Percentiles rank a stretch among this genome's conserved stretches.
phyloP scores from a whole-genome alignment of 1,140 invertebrate species.

The Pachypeltis micranthus region DNA sequence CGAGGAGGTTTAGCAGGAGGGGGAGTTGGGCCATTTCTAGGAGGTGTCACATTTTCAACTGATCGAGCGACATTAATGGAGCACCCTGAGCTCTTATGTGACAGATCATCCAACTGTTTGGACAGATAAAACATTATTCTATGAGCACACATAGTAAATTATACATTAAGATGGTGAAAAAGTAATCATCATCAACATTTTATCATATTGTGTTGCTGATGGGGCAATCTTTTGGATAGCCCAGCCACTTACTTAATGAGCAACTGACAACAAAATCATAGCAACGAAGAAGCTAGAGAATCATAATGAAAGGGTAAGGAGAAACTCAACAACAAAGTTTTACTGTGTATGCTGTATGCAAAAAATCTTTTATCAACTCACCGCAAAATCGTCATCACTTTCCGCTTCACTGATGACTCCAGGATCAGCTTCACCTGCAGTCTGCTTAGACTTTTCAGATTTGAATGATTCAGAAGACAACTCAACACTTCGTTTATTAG shows the following conservation, averaged over 20 bases:
- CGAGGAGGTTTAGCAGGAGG: slow-evolving; percentile 43
- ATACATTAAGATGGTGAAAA: no score
- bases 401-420: slow-evolving; percentile 81
- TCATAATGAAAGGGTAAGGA: no score
- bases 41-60: neutral
- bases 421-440: slow-evolving; percentile 64
- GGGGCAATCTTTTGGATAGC: no score
- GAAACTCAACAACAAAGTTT: no score
- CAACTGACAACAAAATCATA: no score
- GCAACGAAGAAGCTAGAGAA: no score
- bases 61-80: slow-evolving; percentile 48
- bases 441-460: slow-evolving; percentile 38
- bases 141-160: neutral
- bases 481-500: slow-evolving; percentile 2
- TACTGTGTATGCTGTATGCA: no score
- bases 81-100: slow-evolving; percentile 75
- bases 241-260: no score
- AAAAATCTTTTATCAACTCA: no score
- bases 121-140: slow-evolving; percentile 24
- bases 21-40: neutral
- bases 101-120: slow-evolving; percentile 63
- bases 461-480: neutral
- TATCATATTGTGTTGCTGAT: no score
- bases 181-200: no score
- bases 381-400: slow-evolving; percentile 59